Percentiles rank a stretch among this genome's conserved stretches.
phyloP scores from a whole-genome alignment of 2,888 invertebrate species.

The Oeneis ivallda region DNA sequence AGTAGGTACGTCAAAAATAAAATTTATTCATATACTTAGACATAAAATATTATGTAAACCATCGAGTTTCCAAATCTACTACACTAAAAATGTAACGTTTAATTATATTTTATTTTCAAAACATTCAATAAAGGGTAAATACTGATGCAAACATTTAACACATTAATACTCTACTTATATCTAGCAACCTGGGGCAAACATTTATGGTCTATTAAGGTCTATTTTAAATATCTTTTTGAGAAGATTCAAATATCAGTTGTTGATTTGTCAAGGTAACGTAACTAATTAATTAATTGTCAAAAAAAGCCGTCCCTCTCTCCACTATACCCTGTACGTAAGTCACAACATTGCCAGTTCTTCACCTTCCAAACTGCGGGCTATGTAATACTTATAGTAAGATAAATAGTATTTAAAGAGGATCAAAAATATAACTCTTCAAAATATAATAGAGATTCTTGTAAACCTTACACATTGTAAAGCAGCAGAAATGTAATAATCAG shows the following conservation, averaged over 20 bases:
- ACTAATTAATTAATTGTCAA: slow-evolving; percentile 40
- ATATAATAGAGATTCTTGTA: slow-evolving; percentile 75
- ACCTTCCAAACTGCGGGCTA: slow-evolving; percentile 61
- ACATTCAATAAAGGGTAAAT: slow-evolving; percentile 58
- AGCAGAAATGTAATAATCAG: slow-evolving; percentile 78
- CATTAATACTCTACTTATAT: slow-evolving; percentile 54
- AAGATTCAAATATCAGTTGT: slow-evolving; percentile 36
- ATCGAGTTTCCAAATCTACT: slow-evolving; percentile 62
- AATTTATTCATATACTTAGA: slow-evolving; percentile 58
- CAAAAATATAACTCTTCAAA: slow-evolving; percentile 79
- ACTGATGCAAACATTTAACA: slow-evolving; percentile 75
- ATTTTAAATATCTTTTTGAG: slow-evolving; percentile 15
- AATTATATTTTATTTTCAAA: slow-evolving; percentile 55
- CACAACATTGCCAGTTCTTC: slow-evolving; percentile 61
- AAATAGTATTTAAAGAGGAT: slow-evolving; percentile 60
- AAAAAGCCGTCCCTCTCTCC: slow-evolving; percentile 48
- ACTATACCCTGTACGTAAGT: slow-evolving; percentile 75
- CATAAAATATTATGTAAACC: slow-evolving; percentile 53
- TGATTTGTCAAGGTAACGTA: slow-evolving; percentile 50
- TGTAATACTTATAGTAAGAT: slow-evolving; percentile 72
- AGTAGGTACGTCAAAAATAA: slow-evolving; percentile 74
- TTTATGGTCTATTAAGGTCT: slow-evolving; percentile 27
- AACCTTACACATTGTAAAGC: slow-evolving; percentile 68
- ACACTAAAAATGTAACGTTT: slow-evolving; percentile 66
- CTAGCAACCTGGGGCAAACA: slow-evolving; percentile 68